Percentiles rank a stretch among this genome's conserved stretches.
phyloP scores from a whole-genome alignment of 2,113 vertebrate genomes.

The Origma solitaria region DNA sequence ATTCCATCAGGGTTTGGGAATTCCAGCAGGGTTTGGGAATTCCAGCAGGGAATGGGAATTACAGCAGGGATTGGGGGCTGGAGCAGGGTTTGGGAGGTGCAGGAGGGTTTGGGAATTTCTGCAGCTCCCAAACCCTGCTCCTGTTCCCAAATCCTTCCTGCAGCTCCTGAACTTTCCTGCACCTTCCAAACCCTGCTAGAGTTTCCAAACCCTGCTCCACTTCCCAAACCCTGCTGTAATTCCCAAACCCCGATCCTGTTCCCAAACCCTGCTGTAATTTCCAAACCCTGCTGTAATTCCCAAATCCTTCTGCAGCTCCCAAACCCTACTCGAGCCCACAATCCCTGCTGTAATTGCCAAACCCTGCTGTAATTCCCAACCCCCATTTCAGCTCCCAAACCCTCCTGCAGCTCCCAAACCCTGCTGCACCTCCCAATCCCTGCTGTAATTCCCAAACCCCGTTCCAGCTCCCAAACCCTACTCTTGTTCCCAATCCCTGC shows the following conservation, averaged over 20 bases:
- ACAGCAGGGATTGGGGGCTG: no score
- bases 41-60: no score
- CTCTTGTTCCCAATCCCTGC: background rate
- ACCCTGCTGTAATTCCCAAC: background rate
- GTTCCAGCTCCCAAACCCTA: fast-evolving
- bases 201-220: no score
- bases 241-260: background rate
- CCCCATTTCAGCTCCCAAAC: background rate
- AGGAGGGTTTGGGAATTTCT: no score
- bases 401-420: background rate
- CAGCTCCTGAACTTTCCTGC: no score
- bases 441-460: background rate
- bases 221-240: background rate
- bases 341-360: fast-evolving
- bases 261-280: no score
- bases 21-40: no score
- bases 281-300: background rate
- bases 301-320: background rate
- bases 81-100: no score
- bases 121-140: no score
- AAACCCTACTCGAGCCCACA: background rate
- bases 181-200: no score
- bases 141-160: no score
- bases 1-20: no score
- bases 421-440: fast-evolving